Base-by-base conservation (phyloP, 2,113 vertebrate species). In the Poecile atricapillus region DNA sequence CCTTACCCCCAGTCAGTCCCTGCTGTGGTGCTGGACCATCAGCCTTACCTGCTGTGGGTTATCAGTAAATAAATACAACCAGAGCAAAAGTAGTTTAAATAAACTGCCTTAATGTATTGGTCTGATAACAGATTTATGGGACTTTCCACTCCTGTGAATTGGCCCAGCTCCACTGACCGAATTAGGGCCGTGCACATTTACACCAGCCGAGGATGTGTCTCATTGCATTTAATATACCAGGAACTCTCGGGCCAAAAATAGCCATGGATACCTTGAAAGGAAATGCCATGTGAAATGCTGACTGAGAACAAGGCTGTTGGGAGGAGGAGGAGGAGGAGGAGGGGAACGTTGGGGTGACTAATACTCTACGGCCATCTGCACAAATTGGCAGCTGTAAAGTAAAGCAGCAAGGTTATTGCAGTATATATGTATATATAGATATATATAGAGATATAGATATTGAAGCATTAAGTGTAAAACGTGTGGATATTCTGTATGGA, bases 231-330 rank as follows among this genome's bases (percentile, higher is more conserved):
- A 60, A 92, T 90, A 59, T 49, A 93, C 64, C 87, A 90, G 93
- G 95, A 96, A 93, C 90, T 77, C 64, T 77, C 0, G 2, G 79
- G 86, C 93, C 93, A 83, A 97, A 94, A 97, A 96, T 97, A 97
- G 93, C 92, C 83, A 30, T 62, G 41, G 94, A 93, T 96, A 96
- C 93, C 96, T 92, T 96, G 96, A 96, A 97, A 97, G 95, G 96
- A 97, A 97, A 96, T 94, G 88, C 93, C 95, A 78, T 89, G 92
- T 92, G 94, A 90, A 94, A 90, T 9, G 15, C 87, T 94, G 95
- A 90, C 93, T 6, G 20, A 95, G 87, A 97, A 87, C 85, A 92
- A 55, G 89, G 30, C 87, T 93, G 77, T 27, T 63, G 84, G 89
- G 75, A 83, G 77, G 87, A 89, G 96, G 76, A 89, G 94, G 55